Evolutionary conservation across 2,888 invertebrate species (phyloP).

Genomic region (Metacarcinus magister): DNA sequence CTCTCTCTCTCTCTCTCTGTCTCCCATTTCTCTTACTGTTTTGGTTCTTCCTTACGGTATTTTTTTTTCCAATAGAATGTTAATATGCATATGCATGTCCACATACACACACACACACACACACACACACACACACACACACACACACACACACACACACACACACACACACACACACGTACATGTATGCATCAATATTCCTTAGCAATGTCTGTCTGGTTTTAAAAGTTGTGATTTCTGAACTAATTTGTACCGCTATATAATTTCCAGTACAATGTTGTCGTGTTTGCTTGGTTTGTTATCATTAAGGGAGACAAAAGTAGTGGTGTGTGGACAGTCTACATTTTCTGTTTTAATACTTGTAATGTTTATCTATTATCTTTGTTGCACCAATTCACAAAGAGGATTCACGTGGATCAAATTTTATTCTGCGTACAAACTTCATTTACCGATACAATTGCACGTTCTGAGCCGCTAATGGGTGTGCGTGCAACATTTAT

Average conservation of each 20-base stretch:
- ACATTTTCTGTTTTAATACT: not conserved
- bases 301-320: not conserved
- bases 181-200: too few species aligned
- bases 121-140: too few species aligned
- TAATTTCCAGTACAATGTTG: too few species aligned
- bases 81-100: too few species aligned
- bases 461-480: not conserved
- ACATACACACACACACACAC: too few species aligned
- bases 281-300: not conserved
- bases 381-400: not conserved
- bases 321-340: not conserved
- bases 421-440: not conserved
- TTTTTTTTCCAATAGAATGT: not conserved
- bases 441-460: not conserved
- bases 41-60: not conserved
- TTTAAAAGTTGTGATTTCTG: too few species aligned
- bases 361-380: too few species aligned
- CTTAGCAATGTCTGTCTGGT: too few species aligned
- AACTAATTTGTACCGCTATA: too few species aligned
- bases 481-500: constrained; percentile 9
- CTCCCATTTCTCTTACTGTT: not conserved
- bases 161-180: too few species aligned
- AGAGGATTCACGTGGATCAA: not conserved
- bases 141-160: too few species aligned
- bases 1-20: not conserved